Base-by-base conservation (phyloP, 2,888 invertebrate genomes). In the Eilema griseolum region DNA sequence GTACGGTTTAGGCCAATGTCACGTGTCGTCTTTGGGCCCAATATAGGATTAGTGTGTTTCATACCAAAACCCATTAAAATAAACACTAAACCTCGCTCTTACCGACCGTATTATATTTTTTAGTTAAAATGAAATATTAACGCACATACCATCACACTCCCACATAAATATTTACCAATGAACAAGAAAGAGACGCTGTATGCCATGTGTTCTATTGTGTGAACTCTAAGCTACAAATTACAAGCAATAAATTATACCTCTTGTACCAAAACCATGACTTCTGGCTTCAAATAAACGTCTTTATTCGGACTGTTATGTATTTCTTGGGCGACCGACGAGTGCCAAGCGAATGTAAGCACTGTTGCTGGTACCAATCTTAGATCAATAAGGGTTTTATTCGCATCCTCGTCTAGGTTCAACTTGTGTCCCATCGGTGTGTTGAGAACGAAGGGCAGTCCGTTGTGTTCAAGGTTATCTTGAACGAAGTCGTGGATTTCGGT, bases 331-430 rank as follows among this genome's bases (percentile, higher is more conserved):
- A 96, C 91, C 0, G 94, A 94, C 0, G 93, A 85, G 83, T 97
- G 96, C 96, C 97, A 97, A 52, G 96, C 96, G 91, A 99, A 98
- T 73, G 96, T 97, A 67, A 99, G 94, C 83, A 98, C 96, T 60
- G 97, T 96, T 5, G 98, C 98, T 59, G 99, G 99, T 80, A 98
- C 97, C 75, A 99, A 94, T 81, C 97, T 96, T 66, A 97, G 95
- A 85, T 99, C 98, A 0, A 97, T 96, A 85, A 99, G 95, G 61
- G 97, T 97, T 83, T 96, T 97, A 59, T 97, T 97, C 57, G 96
- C 95, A 79, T 97, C 97, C 28, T 96, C 96, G 7, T 97, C 96
- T 56, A 95, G 89, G 5, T 88, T 83, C 24, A 97, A 90, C 80
- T 96, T 97, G 72, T 96, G 96, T 0, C 98, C 97, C 3, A 96